These are phyloP conservation scores for Ethmia dodecea DNA, from an alignment of 2,888 invertebrate genomes.

Conservation along the genomic window DNA sequence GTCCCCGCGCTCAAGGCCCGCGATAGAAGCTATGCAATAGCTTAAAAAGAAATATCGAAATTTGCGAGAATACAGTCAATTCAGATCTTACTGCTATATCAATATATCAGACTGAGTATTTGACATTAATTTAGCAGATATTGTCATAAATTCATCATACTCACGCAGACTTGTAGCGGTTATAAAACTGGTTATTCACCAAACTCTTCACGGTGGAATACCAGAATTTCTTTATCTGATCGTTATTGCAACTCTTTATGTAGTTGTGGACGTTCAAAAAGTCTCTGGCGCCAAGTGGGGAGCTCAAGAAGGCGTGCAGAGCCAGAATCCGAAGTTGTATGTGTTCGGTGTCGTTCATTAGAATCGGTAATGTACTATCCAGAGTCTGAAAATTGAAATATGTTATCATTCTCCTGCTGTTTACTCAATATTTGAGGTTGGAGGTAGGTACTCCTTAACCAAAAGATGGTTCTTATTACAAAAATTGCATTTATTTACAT, in stretches of 20 bases:
- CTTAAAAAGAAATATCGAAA: too few relatives aligned
- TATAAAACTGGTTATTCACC: constrained; percentile 79
- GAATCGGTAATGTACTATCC: constrained; percentile 78
- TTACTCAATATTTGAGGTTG: too few relatives aligned
- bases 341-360: constrained; percentile 81
- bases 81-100: too few relatives aligned
- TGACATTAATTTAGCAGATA: too few relatives aligned
- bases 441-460: too few relatives aligned
- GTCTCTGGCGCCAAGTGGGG: constrained; percentile 79
- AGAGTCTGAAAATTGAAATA: constrained; percentile 56
- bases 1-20: too few relatives aligned
- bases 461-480: too few relatives aligned
- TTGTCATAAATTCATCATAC: constrained; percentile 35
- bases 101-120: too few relatives aligned
- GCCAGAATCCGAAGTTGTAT: constrained; percentile 83
- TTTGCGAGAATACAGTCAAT: too few relatives aligned
- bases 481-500: too few relatives aligned
- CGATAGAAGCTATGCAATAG: too few relatives aligned
- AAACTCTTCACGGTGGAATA: constrained; percentile 83
- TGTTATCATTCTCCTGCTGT: too few relatives aligned
- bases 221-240: constrained; percentile 83
- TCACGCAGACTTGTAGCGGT: constrained; percentile 82
- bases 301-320: constrained; percentile 79
- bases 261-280: constrained; percentile 83
- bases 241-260: constrained; percentile 78